Base-by-base conservation (phyloP, 2,888 invertebrate species). In the Parnassius apollo region DNA sequence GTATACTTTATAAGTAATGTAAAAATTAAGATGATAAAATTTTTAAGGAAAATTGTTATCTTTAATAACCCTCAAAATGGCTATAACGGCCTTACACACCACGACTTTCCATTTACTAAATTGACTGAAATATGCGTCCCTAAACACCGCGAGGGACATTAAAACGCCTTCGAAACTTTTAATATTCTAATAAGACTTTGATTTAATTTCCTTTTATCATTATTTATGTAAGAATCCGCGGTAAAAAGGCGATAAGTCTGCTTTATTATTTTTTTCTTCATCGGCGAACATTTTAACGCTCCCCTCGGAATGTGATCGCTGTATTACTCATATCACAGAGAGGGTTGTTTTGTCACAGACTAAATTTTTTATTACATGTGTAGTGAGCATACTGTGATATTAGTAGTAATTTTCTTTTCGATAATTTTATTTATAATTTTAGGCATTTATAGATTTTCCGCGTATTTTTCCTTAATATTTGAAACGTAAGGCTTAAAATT, bases 131-230 rank as follows among this genome's bases (percentile, higher is more conserved):
- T 90, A 91, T 86, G 77, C 82, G 80, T 87, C 88, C 88, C 90
- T 78, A 80, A 86, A 81, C 83, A 76, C 85, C 80, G 79, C 76
- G 74, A 83, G 83, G 82, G 88, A 91, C 91, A 91, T 91, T 89
- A 90, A 88, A 83, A 87, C 79, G 83, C 85, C 86, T 82, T 75
- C 80, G 73, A 78, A 89, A 91, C 88, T 91, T 91, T 91, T 91
- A 91, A 91, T 91, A 88, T 88, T 82, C 80, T 89, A 88, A 90
- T 91, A 91, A 89, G 91, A 88, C 83, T 88, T 90, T 90, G 91
- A 91, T 91, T 91, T 91, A 91, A 91, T 91, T 91, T 90, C 86
- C 84, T 80, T 91, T 91, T 91, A 91, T 91, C 88, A 90, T 91
- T 91, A 91, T 91, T 91, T 91, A 91, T 91, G 91, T 85, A 89